Base-by-base conservation (phyloP, 1,140 invertebrate species). In the Lutraria rhynchaena region DNA sequence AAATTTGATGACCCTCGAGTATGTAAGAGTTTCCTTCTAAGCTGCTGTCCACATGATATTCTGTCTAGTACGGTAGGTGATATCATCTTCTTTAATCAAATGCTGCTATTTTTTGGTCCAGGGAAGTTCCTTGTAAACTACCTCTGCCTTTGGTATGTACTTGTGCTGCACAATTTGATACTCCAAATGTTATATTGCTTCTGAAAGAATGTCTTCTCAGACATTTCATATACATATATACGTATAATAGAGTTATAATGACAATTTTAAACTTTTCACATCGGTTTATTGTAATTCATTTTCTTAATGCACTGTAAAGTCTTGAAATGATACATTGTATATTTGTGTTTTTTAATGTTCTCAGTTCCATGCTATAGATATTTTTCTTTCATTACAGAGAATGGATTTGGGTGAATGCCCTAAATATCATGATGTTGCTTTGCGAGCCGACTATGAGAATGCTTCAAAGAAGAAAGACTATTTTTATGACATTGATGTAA, bases 351-450 rank as follows among this genome's bases (percentile, higher is more conserved):
- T n/a, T n/a, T n/a, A n/a, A n/a, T n/a, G n/a, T n/a, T n/a, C n/a
- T n/a, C n/a, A n/a, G n/a, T n/a, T n/a, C n/a, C n/a, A n/a, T n/a
- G n/a, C n/a, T n/a, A n/a, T n/a, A n/a, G n/a, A n/a, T n/a, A n/a
- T n/a, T n/a, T n/a, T n/a, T n/a, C n/a, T n/a, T n/a, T n/a, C n/a
- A n/a, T n/a, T n/a, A n/a, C n/a, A 99, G 97, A 95, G 98, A 89
- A 98, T 99, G 97, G 98, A 99, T 93, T 93, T 99, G 91, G 98
- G 98, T 92, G 98, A 99, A 93, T 99, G 98, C 95, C 96, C 96
- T 90, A 98, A 98, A 94, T 96, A 99, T 93, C 98, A 99, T 94
- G 98, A 99, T 94, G 94, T 99, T 93, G 98, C 98, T 80, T 94
- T 99, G 81, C 95, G 98, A 93, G 98, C 98, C 89, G 98, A 99